Conservation (phyloP, 2,888 invertebrate species). For the Cephus sareptanus region DNA sequence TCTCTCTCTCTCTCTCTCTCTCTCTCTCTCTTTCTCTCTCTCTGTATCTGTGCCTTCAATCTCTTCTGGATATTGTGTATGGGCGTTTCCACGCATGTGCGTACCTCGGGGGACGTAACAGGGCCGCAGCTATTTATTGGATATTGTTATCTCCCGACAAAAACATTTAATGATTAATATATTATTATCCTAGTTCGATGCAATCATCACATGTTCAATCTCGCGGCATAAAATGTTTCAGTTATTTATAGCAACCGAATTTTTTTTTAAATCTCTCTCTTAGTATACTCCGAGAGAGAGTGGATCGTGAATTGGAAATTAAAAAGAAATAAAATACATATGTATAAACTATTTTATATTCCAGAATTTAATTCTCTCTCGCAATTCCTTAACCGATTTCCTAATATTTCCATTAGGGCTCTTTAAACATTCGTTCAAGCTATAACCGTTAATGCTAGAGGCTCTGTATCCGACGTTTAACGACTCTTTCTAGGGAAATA, state of each 20-base stretch:
- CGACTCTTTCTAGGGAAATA: background rate
- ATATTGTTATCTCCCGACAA: background rate
- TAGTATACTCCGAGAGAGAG: no score
- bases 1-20: conserved; percentile 9
- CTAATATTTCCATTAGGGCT: background rate
- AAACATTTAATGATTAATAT: background rate
- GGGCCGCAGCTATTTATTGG: conserved; percentile 1
- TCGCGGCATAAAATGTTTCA: no score
- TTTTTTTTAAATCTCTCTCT: no score
- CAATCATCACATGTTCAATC: no score
- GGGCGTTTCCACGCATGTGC: conserved; percentile 38
- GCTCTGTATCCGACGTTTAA: background rate
- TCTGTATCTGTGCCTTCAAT: background rate
- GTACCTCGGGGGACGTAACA: conserved; percentile 22
- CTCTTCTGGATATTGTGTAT: conserved; percentile 13
- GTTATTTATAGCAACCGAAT: no score
- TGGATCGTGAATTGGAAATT: no score
- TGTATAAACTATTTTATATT: background rate
- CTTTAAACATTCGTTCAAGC: background rate
- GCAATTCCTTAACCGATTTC: background rate
- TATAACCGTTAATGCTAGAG: background rate
- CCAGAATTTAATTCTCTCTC: background rate
- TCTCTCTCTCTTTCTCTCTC: conserved; percentile 7
- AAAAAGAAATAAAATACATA: no score
- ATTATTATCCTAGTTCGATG: background rate